Base-by-base conservation (phyloP, 2,888 invertebrate genomes). In the Trichogramma dendrolimi region DNA sequence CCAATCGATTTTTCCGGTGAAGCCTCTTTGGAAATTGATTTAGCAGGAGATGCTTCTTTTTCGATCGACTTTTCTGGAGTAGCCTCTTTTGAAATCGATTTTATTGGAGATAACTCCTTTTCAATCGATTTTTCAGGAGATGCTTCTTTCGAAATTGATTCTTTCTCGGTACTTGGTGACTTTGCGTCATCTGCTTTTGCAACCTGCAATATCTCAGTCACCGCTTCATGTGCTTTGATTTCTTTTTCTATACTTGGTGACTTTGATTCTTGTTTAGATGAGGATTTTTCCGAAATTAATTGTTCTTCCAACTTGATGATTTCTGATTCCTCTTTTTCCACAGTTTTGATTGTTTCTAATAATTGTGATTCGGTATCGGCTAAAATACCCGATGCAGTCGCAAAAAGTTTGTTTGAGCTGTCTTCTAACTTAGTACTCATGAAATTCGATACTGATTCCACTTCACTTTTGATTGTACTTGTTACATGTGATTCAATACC, bases 91-190 rank as follows among this genome's bases (percentile, higher is more conserved):
- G 27, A 27, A 27, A 27, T 3, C 27, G 27, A 27, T 27, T 27
- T 27, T 27, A 27, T 27, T 27, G 27, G 27, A 27, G 27, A 27
- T 27, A 3, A 27, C 27, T 11, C 38, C 39, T 46, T 6, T 46
- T 7, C 27, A 27, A 7, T 11, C 11, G 46, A 46, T 10, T 41
- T n/a, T 44, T 46, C 10, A 5, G 4, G 6, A 8, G 14, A n/a
- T 10, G 39, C 46, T 5, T 66, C 63, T 44, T 47, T 44, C 10
- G 47, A 49, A 5, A 59, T 58, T 48, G 62, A 62, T 4, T 67
- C 67, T n/a, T 62, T 62, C n/a, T 58, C 51, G 42, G 65, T 58
- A 46, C 68, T 68, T 6, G 67, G 44, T 4, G 66, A 66, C 42
- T 59, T 67, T 4, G 67, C 67, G 27, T 53, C 55, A 43, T 59